Evolutionary conservation across 2,888 invertebrate genomes (phyloP).

Genomic region (Drosophila testacea): DNA sequence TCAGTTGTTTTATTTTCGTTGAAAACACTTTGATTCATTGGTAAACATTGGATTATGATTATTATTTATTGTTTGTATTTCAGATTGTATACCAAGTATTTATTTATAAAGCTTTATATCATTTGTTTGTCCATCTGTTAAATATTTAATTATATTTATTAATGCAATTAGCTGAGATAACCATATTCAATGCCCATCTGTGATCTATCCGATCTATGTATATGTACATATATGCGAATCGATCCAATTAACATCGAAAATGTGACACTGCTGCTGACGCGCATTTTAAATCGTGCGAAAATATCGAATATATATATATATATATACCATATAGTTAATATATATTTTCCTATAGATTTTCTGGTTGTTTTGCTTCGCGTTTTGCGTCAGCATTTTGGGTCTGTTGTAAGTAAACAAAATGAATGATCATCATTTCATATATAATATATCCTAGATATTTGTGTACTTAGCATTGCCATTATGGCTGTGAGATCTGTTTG

Average conservation of each 20-base stretch:
- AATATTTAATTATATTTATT: slow-evolving; percentile 31
- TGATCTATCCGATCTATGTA: slow-evolving; percentile 29
- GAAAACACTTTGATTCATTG: slow-evolving; percentile 19
- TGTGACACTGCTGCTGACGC: slow-evolving; percentile 35
- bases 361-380: slow-evolving; percentile 36
- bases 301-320: slow-evolving; percentile 25
- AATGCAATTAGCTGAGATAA: slow-evolving; percentile 41
- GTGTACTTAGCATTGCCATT: slow-evolving; percentile 30
- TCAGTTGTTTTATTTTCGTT: slow-evolving; percentile 16
- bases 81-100: slow-evolving; percentile 3
- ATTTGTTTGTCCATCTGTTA: slow-evolving; percentile 26
- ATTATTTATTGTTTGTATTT: slow-evolving; percentile 16
- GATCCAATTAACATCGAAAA: slow-evolving; percentile 39
- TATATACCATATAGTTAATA: slow-evolving; percentile 8
- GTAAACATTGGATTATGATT: slow-evolving; percentile 13
- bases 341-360: slow-evolving; percentile 22
- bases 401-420: slow-evolving; percentile 54
- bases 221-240: slow-evolving; percentile 16
- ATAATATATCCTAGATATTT: slow-evolving; percentile 30
- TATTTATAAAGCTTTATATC: slow-evolving; percentile 15
- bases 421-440: slow-evolving; percentile 22
- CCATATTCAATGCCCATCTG: slow-evolving; percentile 11
- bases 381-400: slow-evolving; percentile 58
- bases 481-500: slow-evolving; percentile 15
- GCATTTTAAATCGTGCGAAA: slow-evolving; percentile 42